Percentiles rank a stretch among this genome's conserved stretches.
These are phyloP conservation scores for Hypena proboscidalis DNA, from an alignment of 2,888 invertebrate genomes.

Conservation along the genomic window DNA sequence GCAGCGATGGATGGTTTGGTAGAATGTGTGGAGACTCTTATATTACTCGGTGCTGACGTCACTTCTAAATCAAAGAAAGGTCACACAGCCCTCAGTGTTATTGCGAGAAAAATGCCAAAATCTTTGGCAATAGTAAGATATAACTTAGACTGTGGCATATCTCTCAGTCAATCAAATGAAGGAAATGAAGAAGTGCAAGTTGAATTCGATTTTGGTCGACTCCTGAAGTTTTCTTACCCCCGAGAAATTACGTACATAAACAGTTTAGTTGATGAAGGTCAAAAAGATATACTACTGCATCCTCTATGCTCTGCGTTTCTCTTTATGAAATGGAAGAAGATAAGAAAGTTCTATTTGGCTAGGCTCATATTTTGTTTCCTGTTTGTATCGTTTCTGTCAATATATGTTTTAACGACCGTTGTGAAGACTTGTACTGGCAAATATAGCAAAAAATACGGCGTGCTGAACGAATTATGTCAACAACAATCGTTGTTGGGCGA, in stretches of 20 bases:
- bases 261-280: conserved; percentile 94
- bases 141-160: conserved; percentile 92
- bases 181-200: conserved; percentile 92
- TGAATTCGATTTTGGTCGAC: conserved; percentile 92
- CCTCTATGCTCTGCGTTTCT: conserved; percentile 95
- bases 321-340: conserved; percentile 95
- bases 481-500: conserved; percentile 90
- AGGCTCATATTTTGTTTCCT: conserved; percentile 91
- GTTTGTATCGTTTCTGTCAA: conserved; percentile 91
- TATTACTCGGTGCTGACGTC: conserved; percentile 93
- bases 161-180: conserved; percentile 89
- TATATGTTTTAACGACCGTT: conserved; percentile 92
- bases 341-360: conserved; percentile 94
- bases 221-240: conserved; percentile 92
- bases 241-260: conserved; percentile 94
- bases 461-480: conserved; percentile 90
- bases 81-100: conserved; percentile 93
- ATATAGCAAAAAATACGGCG: conserved; percentile 76
- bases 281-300: conserved; percentile 94
- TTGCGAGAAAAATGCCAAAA: conserved; percentile 93
- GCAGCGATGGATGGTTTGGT: conserved; percentile 94
- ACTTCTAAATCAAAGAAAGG: conserved; percentile 95
- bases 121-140: conserved; percentile 92
- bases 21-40: conserved; percentile 92
- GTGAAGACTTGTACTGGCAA: conserved; percentile 88